These are phyloP conservation scores for Bucorvus abyssinicus DNA, from an alignment of 2,797 vertebrate genomes.

Conservation along the genomic window DNA sequence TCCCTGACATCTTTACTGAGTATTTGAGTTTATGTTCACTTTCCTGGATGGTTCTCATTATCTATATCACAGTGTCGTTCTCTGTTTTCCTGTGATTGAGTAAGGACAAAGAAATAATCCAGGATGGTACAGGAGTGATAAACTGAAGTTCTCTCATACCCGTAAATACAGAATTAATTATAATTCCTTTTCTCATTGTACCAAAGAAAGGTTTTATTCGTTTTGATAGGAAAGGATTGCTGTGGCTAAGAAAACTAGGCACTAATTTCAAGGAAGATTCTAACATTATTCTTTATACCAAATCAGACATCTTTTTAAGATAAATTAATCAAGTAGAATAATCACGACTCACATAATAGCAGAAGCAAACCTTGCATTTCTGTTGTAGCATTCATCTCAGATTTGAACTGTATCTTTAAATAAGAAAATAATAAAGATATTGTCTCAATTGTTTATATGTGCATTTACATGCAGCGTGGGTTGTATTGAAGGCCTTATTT, in stretches of 20 bases:
- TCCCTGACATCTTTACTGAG: not conserved
- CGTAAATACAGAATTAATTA: not conserved
- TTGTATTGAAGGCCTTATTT: not conserved
- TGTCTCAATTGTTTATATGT: not conserved
- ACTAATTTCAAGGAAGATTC: not conserved
- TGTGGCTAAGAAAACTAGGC: not conserved
- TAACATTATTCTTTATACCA: not conserved
- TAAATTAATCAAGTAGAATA: not conserved
- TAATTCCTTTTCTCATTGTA: not conserved
- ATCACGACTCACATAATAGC: not conserved
- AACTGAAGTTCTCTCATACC: not conserved
- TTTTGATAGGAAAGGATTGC: not conserved
- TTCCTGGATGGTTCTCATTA: not conserved
- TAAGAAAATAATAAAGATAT: not conserved
- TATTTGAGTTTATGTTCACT: not conserved
- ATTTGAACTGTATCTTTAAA: not conserved
- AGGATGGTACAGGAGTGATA: not conserved
- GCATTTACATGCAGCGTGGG: not conserved
- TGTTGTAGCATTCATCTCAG: not conserved
- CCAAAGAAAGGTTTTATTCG: not conserved
- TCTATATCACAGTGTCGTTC: not conserved
- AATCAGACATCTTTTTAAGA: not conserved
- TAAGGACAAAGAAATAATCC: not conserved
- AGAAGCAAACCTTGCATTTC: not conserved
- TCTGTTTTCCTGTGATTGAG: not conserved